phyloP scores from a whole-genome alignment of 2,888 invertebrate species.

The Laothoe populi region DNA sequence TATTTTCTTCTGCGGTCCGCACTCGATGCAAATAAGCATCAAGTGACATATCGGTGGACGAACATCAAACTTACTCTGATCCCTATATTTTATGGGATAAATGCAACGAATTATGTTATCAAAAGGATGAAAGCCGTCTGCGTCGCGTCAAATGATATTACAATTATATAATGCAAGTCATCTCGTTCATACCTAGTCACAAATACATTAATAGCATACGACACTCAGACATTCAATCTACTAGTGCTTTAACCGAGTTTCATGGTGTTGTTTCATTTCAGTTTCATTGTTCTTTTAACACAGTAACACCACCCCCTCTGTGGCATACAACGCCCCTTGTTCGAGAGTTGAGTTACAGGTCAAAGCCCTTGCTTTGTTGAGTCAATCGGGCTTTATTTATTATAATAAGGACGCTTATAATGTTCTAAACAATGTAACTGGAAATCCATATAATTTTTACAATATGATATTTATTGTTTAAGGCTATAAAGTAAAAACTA shows the following conservation, averaged over 20 bases:
- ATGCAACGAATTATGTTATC: no score
- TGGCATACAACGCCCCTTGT: not conserved
- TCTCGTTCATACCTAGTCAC: not conserved
- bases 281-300: slow-evolving; percentile 8
- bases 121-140: no score
- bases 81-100: no score
- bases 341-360: not conserved
- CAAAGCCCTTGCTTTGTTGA: not conserved
- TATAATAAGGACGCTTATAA: not conserved
- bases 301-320: not conserved
- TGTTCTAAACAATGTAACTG: no score
- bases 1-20: no score
- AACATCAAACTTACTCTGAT: no score
- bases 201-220: no score
- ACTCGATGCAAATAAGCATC: no score
- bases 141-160: not conserved
- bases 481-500: not conserved
- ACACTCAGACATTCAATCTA: not conserved
- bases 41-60: no score
- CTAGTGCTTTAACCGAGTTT: not conserved
- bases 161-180: not conserved
- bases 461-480: not conserved
- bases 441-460: not conserved
- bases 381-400: not conserved
- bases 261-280: no score